Base-by-base conservation (phyloP, 2,888 invertebrate species). In the Acrobasis consociella region DNA sequence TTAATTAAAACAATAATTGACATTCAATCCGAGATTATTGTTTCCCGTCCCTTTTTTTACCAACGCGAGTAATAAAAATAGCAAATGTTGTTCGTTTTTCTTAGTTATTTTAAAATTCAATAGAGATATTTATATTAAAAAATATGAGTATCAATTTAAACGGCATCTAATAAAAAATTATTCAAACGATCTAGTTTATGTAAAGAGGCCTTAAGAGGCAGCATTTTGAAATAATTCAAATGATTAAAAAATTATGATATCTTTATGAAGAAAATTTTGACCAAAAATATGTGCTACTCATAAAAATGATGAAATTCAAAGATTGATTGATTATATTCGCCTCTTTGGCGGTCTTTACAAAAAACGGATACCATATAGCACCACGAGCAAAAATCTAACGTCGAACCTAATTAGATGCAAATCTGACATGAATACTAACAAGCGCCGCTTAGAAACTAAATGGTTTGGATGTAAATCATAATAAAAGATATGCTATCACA, bases 371-470 rank as follows among this genome's bases (percentile, higher is more conserved):
- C 82, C 82, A 83, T 86, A 85, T 68, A 78, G 75, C 81, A 81
- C 80, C 65, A 67, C 71, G 73, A 75, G 69, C 69, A 69, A 84
- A 79, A 80, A 78, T 80, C 80, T 82, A 85, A 87, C 81, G 69
- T 70, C 60, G 51, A 60, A 62, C 73, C 76, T 80, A 83, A 90
- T 87, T 82, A 87, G 84, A 91, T 91, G 91, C 83, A 90, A 89
- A 91, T 90, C 83, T 82, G 74, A 71, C 69, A 72, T 81, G 87
- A 84, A 89, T 87, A 80, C 87, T 88, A 91, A 90, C 89, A 85
- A 89, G 88, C 76, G 77, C 77, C 82, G 80, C 74, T 84, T 82
- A 80, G 79, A 72, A 70, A 74, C 73, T 78, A 76, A 76, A 72
- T 76, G 80, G 72, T 74, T 73, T 76, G 70, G 69, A 71, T 66